phyloP scores from a whole-genome alignment of 2,113 vertebrate species.

The Sinocyclocheilus grahami region DNA sequence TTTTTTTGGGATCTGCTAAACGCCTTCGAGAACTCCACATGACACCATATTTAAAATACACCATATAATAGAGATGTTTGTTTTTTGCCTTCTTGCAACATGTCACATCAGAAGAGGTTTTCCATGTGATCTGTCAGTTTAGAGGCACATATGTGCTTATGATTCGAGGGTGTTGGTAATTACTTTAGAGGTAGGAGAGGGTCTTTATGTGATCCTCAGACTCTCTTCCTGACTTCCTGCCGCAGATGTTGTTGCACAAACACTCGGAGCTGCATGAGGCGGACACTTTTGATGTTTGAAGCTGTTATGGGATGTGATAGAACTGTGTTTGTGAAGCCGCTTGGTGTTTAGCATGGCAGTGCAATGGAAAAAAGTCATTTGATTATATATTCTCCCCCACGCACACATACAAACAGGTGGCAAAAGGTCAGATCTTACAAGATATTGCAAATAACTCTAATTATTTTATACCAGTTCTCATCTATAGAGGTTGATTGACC shows the following conservation, averaged over 20 bases:
- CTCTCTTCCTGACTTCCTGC: not conserved
- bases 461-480: slow-evolving; percentile 2
- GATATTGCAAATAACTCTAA: not conserved
- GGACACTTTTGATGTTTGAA: not conserved
- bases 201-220: not conserved
- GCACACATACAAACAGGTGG: slow-evolving; percentile 6
- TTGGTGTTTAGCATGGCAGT: not conserved
- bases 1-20: not conserved
- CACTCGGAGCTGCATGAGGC: not conserved
- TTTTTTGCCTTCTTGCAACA: too few species aligned
- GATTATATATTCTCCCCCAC: not conserved
- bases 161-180: not conserved
- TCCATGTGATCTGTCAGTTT: slow-evolving; percentile 20
- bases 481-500: not conserved
- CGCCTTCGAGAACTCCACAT: not conserved
- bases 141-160: not conserved
- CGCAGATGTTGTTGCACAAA: not conserved
- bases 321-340: slow-evolving; percentile 25
- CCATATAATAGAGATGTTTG: not conserved
- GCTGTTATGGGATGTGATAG: not conserved
- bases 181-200: not conserved
- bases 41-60: not conserved
- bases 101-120: slow-evolving; percentile 31
- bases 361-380: not conserved
- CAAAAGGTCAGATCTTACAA: slow-evolving; percentile 17